Evolutionary conservation across 1,140 invertebrate genomes (phyloP).

Genomic region (Trichomalopsis sarcophagae): DNA sequence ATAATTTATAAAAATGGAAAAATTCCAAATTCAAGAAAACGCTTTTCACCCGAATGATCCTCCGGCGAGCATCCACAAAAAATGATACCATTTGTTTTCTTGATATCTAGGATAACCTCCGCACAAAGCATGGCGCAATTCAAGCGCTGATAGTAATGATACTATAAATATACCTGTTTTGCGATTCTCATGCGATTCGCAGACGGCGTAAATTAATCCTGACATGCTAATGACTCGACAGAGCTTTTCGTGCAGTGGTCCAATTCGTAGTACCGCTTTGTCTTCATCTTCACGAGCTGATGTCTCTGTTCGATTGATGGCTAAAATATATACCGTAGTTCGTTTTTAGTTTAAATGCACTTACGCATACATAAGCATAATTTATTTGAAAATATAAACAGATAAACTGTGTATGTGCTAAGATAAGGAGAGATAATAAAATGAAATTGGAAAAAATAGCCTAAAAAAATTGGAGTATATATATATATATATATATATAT

Average conservation of each 20-base stretch:
- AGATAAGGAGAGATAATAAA: neutral
- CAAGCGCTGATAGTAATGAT: constrained; percentile 38
- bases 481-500: no score
- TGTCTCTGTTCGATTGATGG: constrained; percentile 57
- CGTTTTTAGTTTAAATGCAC: no score
- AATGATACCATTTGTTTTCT: constrained; percentile 10
- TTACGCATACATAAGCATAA: no score
- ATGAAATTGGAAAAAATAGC: neutral
- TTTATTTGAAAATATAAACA: no score
- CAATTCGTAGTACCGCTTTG: constrained; percentile 10
- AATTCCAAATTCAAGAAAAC: neutral
- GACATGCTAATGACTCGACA: constrained; percentile 49
- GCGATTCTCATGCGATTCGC: constrained; percentile 49
- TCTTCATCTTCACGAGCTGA: constrained; percentile 47
- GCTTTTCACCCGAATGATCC: constrained; percentile 52
- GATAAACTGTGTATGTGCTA: no score
- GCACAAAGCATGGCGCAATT: constrained; percentile 20
- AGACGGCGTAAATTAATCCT: constrained; percentile 57
- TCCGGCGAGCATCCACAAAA: constrained; percentile 31
- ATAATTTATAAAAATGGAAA: neutral
- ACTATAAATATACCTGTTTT: constrained; percentile 48
- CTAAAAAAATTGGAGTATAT: neutral
- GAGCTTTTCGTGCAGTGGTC: constrained; percentile 50
- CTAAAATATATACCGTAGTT: constrained; percentile 37
- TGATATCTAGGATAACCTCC: neutral